A percentile compares a stretch with the other conserved stretches of the same genome.
Evolutionary conservation across 2,888 invertebrate genomes (phyloP).

Genomic region (Trypoxylon attenuatum): DNA sequence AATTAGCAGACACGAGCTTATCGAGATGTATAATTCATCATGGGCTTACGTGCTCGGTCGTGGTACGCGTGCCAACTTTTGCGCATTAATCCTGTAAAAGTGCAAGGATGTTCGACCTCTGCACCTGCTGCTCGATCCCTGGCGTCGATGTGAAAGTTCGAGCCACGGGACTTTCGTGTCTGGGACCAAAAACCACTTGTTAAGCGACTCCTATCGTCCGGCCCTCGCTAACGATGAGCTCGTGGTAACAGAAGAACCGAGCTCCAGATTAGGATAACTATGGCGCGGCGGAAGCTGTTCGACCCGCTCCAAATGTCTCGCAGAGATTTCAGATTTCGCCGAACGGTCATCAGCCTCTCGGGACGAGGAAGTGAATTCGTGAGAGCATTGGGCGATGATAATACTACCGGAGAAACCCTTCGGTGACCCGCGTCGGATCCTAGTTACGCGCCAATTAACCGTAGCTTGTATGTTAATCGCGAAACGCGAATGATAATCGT

Average conservation of each 20-base stretch:
- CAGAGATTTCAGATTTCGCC: conserved; percentile 12
- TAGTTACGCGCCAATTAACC: neutral
- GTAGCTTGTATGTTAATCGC: neutral
- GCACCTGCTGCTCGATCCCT: conserved; percentile 53
- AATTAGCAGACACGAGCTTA: conserved; percentile 72
- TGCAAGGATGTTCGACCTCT: conserved; percentile 59
- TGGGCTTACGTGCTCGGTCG: conserved; percentile 60
- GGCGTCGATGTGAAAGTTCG: conserved; percentile 54
- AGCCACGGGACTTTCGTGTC: conserved; percentile 12
- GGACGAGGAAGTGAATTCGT: conserved; percentile 1
- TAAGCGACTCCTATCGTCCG: conserved; percentile 36
- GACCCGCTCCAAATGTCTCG: neutral
- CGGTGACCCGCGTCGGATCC: neutral
- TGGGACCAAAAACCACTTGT: conserved; percentile 39
- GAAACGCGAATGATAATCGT: neutral
- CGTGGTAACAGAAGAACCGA: conserved; percentile 11
- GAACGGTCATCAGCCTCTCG: neutral
- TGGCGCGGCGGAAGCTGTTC: neutral
- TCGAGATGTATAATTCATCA: conserved; percentile 73
- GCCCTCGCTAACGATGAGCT: conserved; percentile 43
- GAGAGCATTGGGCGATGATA: neutral
- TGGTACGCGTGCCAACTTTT: conserved; percentile 45
- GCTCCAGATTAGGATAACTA: conserved; percentile 15
- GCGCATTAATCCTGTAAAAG: conserved; percentile 67
- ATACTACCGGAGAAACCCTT: neutral